phyloP scores from a whole-genome alignment of 2,888 invertebrate species.

The Drosophila putrida region DNA sequence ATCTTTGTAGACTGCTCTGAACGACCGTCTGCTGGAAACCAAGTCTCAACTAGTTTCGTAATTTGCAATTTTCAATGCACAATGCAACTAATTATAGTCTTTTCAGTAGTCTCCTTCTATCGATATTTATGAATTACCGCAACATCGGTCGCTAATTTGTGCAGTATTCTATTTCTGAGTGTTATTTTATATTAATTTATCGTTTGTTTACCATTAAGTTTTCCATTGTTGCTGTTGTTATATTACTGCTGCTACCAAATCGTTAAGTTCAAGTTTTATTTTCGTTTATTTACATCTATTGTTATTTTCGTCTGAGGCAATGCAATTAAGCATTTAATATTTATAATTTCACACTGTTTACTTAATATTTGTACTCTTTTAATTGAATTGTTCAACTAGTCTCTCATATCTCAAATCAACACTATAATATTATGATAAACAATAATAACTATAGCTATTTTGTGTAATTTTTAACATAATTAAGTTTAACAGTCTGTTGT shows the following conservation, averaged over 20 bases:
- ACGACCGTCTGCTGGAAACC: slow-evolving; percentile 68
- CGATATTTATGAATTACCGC: slow-evolving; percentile 39
- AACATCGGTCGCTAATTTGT: slow-evolving; percentile 17
- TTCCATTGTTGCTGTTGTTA: slow-evolving; percentile 1
- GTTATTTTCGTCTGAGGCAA: slow-evolving; percentile 11
- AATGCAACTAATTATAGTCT: slow-evolving; percentile 49
- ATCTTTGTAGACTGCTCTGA: slow-evolving; percentile 82
- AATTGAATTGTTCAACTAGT: slow-evolving; percentile 31
- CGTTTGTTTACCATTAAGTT: slow-evolving; percentile 17
- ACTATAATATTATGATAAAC: slow-evolving; percentile 1
- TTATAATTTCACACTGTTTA: slow-evolving; percentile 2
- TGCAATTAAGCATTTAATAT: slow-evolving; percentile 22
- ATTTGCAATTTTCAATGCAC: slow-evolving; percentile 38
- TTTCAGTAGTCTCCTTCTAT: slow-evolving; percentile 25
- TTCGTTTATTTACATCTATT: slow-evolving; percentile 4
- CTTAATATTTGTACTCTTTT: slow-evolving; percentile 7
- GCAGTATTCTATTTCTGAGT: slow-evolving; percentile 38
- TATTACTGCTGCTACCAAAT: slow-evolving; percentile 53
- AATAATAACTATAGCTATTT: neutral
- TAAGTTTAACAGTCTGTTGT: neutral
- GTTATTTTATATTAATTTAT: slow-evolving; percentile 54
- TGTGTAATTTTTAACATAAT: neutral
- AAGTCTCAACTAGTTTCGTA: slow-evolving; percentile 61
- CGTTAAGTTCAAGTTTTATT: slow-evolving; percentile 47
- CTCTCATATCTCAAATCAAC: slow-evolving; percentile 14